Conservation (phyloP, 2,113 vertebrate genomes). For the Bufo gargarizans region DNA sequence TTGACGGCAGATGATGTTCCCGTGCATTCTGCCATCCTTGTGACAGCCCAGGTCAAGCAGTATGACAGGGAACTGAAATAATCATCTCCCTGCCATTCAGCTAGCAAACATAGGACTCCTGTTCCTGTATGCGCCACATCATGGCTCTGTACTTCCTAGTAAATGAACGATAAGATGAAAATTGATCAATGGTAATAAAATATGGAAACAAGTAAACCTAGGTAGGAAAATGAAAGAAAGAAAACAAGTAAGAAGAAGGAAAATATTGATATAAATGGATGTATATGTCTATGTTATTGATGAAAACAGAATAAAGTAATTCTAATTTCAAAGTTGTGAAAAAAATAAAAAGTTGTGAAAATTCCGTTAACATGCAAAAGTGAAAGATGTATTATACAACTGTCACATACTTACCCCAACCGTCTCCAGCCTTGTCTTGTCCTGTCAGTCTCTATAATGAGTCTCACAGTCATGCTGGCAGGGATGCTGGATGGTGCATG, state of each 20-base stretch:
- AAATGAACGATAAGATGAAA: neutral
- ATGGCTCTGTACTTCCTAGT: neutral
- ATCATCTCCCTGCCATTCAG: neutral
- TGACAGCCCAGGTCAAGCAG: neutral
- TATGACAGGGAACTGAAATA: constrained; percentile 1
- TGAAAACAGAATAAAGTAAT: no score
- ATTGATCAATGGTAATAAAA: neutral
- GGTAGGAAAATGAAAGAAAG: neutral
- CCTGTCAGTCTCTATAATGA: no score
- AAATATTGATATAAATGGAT: no score
- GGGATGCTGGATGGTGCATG: no score
- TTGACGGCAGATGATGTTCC: neutral
- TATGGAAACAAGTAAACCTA: neutral
- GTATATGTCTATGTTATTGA: no score
- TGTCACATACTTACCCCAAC: no score
- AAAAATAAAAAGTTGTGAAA: neutral
- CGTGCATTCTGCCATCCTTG: neutral
- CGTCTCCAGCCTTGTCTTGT: no score
- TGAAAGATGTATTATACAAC: no score
- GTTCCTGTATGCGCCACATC: neutral
- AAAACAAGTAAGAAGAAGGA: neutral
- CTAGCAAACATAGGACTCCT: neutral
- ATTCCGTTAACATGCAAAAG: no score
- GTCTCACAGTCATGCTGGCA: no score
- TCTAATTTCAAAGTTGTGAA: neutral